Base-by-base conservation (phyloP, 2,113 vertebrate genomes). In the Pitta sordida region DNA sequence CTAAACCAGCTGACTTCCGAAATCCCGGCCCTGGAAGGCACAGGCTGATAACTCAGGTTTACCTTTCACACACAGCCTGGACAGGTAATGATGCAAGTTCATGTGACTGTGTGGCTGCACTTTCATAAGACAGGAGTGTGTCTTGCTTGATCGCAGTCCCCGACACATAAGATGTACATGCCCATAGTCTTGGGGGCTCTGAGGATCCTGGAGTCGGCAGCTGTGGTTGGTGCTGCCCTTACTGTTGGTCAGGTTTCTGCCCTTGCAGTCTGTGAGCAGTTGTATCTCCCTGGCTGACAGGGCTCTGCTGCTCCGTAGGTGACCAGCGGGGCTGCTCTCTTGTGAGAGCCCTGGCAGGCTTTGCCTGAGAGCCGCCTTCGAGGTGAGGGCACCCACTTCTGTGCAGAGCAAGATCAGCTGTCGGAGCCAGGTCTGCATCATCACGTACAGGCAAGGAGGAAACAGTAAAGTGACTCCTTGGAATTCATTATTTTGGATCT, bases 51-150 rank as follows among this genome's bases (percentile, higher is more conserved):
- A 99, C 99, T 32, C 99, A 99, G 96, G 99, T 99, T 60, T 99
- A 99, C 96, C 98, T 99, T 39, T 99, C 99, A 0, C 99, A 99
- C 93, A 98, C 98, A 1, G 99, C 99, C 15, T 99, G 99, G 99
- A 99, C 99, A 96, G 99, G 99, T 99, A 86, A 4, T 3, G 34
- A 9, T 12, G 9, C 17, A 6, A 9, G 1, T 24, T 55, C 8
- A 24, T 0, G 4, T 12, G 56, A n/a, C 81, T 95, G 4, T 15
- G 44, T 59, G 36, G 13, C 74, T 44, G 58, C 10, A 1, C 16
- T 23, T 41, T 2, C 5, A 3, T 24, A 6, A 49, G 55, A 22
- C 2, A 44, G 10, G n/a, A 41, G 17, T 1, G 3, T 34, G 20
- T 64, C 68, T 67, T 46, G 7, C 37, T 62, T 24, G 30, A 41